These are phyloP conservation scores for Drosophila kokeensis DNA, from an alignment of 2,888 invertebrate species.

Conservation along the genomic window DNA sequence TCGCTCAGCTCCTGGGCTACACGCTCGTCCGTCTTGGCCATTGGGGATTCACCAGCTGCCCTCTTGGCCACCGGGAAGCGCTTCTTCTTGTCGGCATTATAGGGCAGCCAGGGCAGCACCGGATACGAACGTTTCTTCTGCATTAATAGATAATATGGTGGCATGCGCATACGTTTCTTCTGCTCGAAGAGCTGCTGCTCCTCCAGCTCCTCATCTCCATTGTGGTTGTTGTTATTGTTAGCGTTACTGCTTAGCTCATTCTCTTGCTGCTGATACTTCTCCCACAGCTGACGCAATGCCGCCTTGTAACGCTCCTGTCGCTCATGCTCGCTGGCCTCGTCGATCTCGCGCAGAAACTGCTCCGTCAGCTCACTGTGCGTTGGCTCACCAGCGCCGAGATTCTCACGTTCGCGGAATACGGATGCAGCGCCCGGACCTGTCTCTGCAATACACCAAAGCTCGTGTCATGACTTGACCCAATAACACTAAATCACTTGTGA, in stretches of 20 bases:
- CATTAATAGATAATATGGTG: constrained; percentile 83
- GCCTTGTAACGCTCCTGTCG: constrained; percentile 83
- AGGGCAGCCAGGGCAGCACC: constrained; percentile 85
- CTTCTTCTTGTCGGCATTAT: constrained; percentile 85
- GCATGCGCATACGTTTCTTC: constrained; percentile 82
- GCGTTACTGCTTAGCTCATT: constrained; percentile 63
- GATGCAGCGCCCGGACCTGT: constrained; percentile 63
- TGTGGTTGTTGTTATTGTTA: constrained; percentile 17
- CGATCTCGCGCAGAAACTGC: constrained; percentile 84
- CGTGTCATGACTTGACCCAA: constrained; percentile 48
- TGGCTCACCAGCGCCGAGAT: constrained; percentile 34
- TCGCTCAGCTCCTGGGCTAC: constrained; percentile 89
- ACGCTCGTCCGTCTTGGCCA: constrained; percentile 88
- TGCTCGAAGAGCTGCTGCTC: constrained; percentile 82
- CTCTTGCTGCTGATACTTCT: constrained; percentile 84
- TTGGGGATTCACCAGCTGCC: constrained; percentile 85
- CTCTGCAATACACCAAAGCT: constrained; percentile 43
- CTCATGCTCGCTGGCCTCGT: constrained; percentile 83
- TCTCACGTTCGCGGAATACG: constrained; percentile 83
- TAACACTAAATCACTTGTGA: constrained; percentile 3
- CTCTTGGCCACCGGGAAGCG: constrained; percentile 89
- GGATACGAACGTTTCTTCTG: constrained; percentile 84
- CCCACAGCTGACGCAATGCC: constrained; percentile 83
- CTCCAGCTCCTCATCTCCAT: constrained; percentile 74
- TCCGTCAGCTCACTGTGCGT: constrained; percentile 80